phyloP scores from a whole-genome alignment of 2,888 invertebrate species.

The Stramonita haemastoma region DNA sequence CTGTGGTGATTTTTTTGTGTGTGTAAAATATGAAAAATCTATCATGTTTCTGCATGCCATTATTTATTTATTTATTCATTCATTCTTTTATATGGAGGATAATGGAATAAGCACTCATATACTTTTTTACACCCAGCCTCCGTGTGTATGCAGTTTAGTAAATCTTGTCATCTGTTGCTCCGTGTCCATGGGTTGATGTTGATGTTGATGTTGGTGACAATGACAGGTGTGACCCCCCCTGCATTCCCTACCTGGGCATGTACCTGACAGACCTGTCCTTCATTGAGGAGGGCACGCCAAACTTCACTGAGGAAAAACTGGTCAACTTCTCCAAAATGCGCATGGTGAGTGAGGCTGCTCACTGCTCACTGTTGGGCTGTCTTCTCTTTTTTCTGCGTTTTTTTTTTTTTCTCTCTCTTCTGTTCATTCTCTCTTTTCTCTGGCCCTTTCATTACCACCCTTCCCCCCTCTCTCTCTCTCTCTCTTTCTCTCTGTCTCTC shows the following conservation, averaged over 20 bases:
- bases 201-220: background rate
- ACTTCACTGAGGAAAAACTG: conserved; percentile 91
- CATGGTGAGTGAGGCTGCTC: conserved; percentile 83
- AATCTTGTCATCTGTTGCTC: too few species aligned
- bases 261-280: conserved; percentile 94
- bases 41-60: too few species aligned
- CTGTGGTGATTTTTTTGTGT: too few species aligned
- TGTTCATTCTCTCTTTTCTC: too few species aligned
- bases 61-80: too few species aligned
- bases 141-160: too few species aligned
- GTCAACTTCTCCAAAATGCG: conserved; percentile 96
- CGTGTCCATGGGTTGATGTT: background rate
- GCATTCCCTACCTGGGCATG: conserved; percentile 83
- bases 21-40: too few species aligned
- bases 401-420: background rate
- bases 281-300: conserved; percentile 94
- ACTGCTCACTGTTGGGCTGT: background rate
- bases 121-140: too few species aligned
- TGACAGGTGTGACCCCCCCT: conserved; percentile 83
- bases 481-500: too few species aligned
- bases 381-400: background rate
- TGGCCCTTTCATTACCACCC: too few species aligned
- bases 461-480: background rate
- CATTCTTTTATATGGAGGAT: too few species aligned
- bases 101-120: too few species aligned